Conservation (phyloP, 2,113 vertebrate species). For the Megaleporinus macrocephalus region DNA sequence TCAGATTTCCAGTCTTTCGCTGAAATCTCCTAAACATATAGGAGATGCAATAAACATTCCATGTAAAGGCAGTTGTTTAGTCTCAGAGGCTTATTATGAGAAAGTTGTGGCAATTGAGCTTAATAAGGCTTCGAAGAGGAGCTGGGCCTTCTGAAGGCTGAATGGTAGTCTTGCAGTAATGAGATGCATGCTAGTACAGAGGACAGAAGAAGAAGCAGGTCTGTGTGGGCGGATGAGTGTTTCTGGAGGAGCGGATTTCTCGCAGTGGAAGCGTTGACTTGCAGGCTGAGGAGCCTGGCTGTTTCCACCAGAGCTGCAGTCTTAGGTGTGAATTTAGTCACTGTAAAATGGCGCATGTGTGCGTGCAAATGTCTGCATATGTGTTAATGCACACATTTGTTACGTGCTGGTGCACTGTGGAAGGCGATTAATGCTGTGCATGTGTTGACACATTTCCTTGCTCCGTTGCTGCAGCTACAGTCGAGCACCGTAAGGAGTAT, state of each 20-base stretch:
- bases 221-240: constrained; percentile 26
- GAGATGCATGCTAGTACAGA: constrained; percentile 57
- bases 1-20: no score
- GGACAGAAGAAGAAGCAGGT: constrained; percentile 65
- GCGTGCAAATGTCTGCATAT: constrained; percentile 45
- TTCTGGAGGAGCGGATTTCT: constrained; percentile 20
- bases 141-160: constrained; percentile 8
- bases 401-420: not conserved
- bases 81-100: not conserved
- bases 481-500: not conserved
- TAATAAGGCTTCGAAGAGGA: not conserved
- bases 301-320: constrained; percentile 70
- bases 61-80: not conserved
- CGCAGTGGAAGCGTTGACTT: constrained; percentile 43
- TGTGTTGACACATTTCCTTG: not conserved
- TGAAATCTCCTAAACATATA: no score
- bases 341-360: constrained; percentile 69
- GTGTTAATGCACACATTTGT: constrained; percentile 18
- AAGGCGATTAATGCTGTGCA: not conserved
- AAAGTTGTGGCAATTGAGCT: not conserved
- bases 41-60: no score
- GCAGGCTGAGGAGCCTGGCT: constrained; percentile 63
- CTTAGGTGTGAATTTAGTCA: constrained; percentile 43
- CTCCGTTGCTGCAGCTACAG: not conserved
- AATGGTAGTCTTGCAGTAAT: constrained; percentile 67